A percentile compares a stretch with the other conserved stretches of the same genome.
phyloP scores from a whole-genome alignment of 2,797 vertebrate genomes.

The Tapirus indicus region DNA sequence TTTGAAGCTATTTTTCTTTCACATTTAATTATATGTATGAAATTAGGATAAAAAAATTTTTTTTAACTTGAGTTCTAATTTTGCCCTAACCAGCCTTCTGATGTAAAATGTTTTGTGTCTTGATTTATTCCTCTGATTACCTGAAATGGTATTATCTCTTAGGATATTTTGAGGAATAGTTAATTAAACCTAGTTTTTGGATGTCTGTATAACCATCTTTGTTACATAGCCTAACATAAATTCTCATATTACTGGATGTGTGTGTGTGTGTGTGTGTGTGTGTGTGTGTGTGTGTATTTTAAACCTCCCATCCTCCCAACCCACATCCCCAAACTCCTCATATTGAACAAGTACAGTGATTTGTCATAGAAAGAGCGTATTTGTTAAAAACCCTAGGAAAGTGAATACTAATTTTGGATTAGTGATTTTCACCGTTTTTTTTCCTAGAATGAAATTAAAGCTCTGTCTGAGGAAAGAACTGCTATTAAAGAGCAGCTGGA shows the following conservation, averaged over 20 bases:
- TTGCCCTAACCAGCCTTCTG: background rate
- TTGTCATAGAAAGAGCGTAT: constrained; percentile 24
- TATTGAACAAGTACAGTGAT: background rate
- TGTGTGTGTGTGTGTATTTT: background rate
- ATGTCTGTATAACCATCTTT: background rate
- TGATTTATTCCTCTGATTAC: background rate
- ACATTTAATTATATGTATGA: background rate
- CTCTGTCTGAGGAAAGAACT: constrained; percentile 88
- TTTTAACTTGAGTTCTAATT: constrained; percentile 30
- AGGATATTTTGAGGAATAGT: constrained; percentile 8
- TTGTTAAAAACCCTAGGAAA: background rate
- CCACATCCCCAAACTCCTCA: background rate
- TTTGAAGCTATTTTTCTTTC: constrained; percentile 37
- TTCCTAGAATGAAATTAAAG: constrained; percentile 91
- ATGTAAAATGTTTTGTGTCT: constrained; percentile 9
- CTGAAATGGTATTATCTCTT: background rate
- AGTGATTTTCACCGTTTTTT: background rate
- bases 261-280: background rate
- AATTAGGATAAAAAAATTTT: background rate
- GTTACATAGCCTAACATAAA: background rate
- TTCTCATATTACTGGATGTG: background rate
- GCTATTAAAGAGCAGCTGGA: constrained; percentile 94
- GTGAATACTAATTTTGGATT: background rate
- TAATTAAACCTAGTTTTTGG: constrained; percentile 13
- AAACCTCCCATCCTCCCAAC: background rate